Evolutionary conservation across 2,888 invertebrate genomes (phyloP), one percentile per base, ranked within the genome.

Genomic region (Hypolimnas misippus): DNA sequence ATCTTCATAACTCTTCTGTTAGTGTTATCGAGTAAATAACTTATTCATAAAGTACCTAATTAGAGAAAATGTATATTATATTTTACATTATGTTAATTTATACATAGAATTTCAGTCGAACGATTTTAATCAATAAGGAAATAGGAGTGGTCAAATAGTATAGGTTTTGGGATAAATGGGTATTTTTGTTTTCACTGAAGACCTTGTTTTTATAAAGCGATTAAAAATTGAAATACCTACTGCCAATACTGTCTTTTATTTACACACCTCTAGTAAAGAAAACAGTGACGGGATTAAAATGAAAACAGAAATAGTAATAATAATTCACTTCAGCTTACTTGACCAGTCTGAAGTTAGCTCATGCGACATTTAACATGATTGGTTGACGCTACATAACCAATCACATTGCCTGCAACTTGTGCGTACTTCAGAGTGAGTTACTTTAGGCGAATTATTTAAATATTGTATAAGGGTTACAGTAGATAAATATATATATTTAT

Each of bases 191-290:
- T 83, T 81, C 77, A 79, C 78, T 81, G 78, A 46, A 21, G 19
- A 79, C 75, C 77, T 80, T 78, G 79, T 84, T 86, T 84, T 83
- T 81, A 79, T 78, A 80, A 74, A 84, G 82, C 81, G 81, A 78
- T 84, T 76, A 78, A 78, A 73, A 82, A 79, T 68, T 69, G 65
- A 73, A 73, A 69, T 73, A 75, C 68, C 76, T 84, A 82, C 80
- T 82, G 82, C 79, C 81, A 78, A 38, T 68, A 21, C n/a, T 50
- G 62, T 65, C 69, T 81, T 83, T 84, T 64, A 75, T 76, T 79
- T 67, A 57, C 49, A 31, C 12, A 31, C 29, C 7, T 38, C 10
- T 2, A 8, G 12, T 10, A 52, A 52, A 8, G 5, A 25, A 25
- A 25, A 25, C 2, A 25, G 25, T 25, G n/a, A n/a, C n/a, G n/a